phyloP scores from a whole-genome alignment of 2,888 invertebrate genomes.

The Melieria crassipennis region DNA sequence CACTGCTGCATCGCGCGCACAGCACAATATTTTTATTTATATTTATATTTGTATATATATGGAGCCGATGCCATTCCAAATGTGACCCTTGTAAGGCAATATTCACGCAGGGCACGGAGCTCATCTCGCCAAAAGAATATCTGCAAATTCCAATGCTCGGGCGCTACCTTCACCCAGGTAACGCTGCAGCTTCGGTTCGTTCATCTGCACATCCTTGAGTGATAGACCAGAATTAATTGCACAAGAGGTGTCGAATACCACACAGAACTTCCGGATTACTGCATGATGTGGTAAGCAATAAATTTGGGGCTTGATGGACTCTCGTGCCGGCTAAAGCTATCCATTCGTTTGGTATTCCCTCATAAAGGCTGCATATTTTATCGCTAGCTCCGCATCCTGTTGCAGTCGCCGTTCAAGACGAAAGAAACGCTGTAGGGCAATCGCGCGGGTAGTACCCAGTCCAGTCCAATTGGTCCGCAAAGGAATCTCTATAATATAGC shows the following conservation, averaged over 20 bases:
- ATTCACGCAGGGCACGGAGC: slow-evolving; percentile 5
- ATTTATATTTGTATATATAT: too few relatives aligned
- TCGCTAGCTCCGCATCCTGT: not conserved
- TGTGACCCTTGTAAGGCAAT: slow-evolving; percentile 7
- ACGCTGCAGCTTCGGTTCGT: slow-evolving; percentile 21
- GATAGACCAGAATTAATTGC: slow-evolving; percentile 22
- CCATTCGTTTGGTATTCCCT: slow-evolving; percentile 3
- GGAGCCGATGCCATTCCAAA: slow-evolving; percentile 10
- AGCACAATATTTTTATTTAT: too few relatives aligned
- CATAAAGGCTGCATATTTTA: not conserved
- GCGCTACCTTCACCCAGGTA: slow-evolving; percentile 4
- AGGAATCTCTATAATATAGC: not conserved
- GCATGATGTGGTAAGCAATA: slow-evolving; percentile 17
- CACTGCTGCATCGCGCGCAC: slow-evolving; percentile 19
- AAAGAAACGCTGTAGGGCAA: slow-evolving; percentile 1
- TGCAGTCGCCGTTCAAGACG: slow-evolving; percentile 8
- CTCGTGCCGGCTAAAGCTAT: not conserved
- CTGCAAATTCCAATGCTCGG: slow-evolving; percentile 9
- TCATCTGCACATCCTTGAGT: slow-evolving; percentile 21
- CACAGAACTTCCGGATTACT: slow-evolving; percentile 21
- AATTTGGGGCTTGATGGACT: not conserved
- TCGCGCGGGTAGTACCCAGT: too few relatives aligned
- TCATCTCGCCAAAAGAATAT: slow-evolving; percentile 17
- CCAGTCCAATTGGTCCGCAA: not conserved
- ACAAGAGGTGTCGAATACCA: slow-evolving; percentile 26